Percentiles rank a stretch among this genome's conserved stretches.
phyloP scores from a whole-genome alignment of 2,113 vertebrate genomes.

The Tragelaphus strepsiceros region DNA sequence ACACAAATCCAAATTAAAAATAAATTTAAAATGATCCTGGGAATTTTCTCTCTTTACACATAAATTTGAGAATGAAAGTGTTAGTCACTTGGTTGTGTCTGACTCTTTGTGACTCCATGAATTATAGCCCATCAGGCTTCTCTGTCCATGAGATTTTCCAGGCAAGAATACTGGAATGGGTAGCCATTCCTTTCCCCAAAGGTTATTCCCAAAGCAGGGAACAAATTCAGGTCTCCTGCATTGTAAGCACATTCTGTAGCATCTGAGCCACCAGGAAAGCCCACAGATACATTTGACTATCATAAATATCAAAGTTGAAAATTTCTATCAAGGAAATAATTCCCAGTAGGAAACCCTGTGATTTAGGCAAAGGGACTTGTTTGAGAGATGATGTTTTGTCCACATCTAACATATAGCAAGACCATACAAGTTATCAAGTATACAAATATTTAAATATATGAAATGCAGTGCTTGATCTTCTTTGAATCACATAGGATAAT shows the following conservation, averaged over 20 bases:
- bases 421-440: not conserved
- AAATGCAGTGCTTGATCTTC: not conserved
- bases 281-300: not conserved
- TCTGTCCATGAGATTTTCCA: not conserved
- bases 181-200: not conserved
- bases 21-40: not conserved
- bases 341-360: not conserved
- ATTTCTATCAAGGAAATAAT: not conserved
- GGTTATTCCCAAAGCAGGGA: not conserved
- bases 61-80: not conserved
- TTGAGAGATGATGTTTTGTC: not conserved
- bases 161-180: not conserved
- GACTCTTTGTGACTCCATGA: not conserved
- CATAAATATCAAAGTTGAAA: not conserved
- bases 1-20: not conserved
- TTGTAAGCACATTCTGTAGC: not conserved
- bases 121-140: not conserved
- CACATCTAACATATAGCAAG: not conserved
- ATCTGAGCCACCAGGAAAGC: not conserved
- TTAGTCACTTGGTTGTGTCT: not conserved
- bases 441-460: not conserved
- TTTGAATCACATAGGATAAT: not conserved
- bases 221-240: rapidly evolving
- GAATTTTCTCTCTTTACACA: not conserved
- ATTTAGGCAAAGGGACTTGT: not conserved